These are phyloP conservation scores for Mesembrinibis cayennensis DNA, from an alignment of 2,113 vertebrate species.

Conservation along the genomic window DNA sequence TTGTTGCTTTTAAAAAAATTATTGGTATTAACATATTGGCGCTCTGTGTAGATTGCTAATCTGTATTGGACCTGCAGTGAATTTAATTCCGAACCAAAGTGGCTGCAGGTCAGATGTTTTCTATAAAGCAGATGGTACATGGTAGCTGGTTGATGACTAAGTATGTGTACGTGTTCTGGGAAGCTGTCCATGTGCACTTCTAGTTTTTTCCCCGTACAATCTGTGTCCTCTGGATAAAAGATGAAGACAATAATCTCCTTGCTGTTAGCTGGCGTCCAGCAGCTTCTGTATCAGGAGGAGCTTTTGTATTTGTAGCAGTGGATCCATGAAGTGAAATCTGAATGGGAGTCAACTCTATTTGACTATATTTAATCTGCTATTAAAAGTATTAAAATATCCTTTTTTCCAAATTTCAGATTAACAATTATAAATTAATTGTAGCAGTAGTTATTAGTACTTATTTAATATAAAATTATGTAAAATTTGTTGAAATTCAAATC, in stretches of 20 bases:
- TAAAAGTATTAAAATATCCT: background rate
- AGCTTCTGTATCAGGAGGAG: background rate
- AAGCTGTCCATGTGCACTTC: background rate
- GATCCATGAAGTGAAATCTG: background rate
- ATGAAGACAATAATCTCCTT: background rate
- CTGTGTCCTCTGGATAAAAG: background rate
- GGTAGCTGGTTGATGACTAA: background rate
- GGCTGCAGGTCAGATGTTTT: background rate
- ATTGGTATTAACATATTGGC: background rate
- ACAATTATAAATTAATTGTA: background rate
- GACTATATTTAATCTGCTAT: background rate
- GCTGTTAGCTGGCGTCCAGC: background rate
- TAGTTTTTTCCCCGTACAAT: background rate
- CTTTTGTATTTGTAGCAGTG: background rate
- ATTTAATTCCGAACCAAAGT: background rate
- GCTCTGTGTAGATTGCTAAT: background rate
- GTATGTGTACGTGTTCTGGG: background rate
- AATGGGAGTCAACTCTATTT: background rate
- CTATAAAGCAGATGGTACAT: background rate
- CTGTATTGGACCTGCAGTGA: background rate
- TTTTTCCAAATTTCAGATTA: background rate
- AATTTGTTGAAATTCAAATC: background rate
- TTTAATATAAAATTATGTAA: background rate
- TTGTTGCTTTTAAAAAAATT: background rate
- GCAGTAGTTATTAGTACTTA: background rate